Evolutionary conservation across 2,113 vertebrate species (phyloP).

Genomic region (Calidris pygmaea): DNA sequence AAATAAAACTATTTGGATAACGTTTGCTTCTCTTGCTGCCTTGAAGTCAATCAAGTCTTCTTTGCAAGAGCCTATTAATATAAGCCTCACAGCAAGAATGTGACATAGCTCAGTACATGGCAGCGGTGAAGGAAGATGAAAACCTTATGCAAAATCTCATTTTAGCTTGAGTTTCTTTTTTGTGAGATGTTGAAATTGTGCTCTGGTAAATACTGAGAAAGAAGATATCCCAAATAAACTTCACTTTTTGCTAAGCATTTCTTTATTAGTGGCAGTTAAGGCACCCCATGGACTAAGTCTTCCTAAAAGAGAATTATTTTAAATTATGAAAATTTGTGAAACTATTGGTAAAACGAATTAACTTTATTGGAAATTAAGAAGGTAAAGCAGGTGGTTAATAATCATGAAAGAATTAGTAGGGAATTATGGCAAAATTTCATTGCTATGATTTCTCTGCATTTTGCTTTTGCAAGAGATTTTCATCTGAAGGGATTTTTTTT

Average conservation of each 20-base stretch:
- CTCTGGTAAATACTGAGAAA: background rate
- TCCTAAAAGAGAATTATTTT: background rate
- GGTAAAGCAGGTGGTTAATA: rapidly evolving
- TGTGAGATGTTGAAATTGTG: background rate
- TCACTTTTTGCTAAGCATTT: background rate
- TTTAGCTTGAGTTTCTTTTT: background rate
- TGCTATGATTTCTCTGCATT: background rate
- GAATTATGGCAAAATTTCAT: background rate
- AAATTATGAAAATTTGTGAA: background rate
- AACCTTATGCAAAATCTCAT: background rate
- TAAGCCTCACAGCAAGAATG: background rate
- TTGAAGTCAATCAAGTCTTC: background rate
- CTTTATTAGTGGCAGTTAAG: background rate
- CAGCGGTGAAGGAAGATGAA: background rate
- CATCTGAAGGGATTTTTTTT: background rate
- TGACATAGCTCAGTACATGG: background rate
- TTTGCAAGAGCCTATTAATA: background rate
- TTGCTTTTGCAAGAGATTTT: background rate
- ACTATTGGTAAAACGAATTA: background rate
- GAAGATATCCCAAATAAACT: background rate
- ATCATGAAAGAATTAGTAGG: background rate
- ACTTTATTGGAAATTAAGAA: background rate
- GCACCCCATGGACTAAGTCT: background rate
- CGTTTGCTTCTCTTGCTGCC: background rate
- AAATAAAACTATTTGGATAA: background rate